These are phyloP conservation scores for Nothobranchius kuhntae DNA, from an alignment of 2,113 vertebrate genomes.

Conservation along the genomic window DNA sequence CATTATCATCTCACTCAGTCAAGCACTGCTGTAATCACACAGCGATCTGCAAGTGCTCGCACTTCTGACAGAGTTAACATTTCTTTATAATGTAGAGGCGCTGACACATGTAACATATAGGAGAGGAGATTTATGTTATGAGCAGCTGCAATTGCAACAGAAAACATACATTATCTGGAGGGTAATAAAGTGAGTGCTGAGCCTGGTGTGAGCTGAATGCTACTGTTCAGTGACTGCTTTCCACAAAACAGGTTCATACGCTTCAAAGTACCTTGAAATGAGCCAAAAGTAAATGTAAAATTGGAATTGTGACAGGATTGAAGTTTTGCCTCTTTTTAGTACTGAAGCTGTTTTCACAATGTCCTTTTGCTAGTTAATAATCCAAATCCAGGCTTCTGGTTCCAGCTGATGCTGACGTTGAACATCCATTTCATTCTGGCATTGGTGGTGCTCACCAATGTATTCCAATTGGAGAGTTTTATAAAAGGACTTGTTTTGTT, in stretches of 20 bases:
- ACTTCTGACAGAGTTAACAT: conserved; percentile 67
- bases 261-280: conserved; percentile 18
- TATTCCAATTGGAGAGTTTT: background rate
- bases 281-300: conserved; percentile 2
- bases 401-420: background rate
- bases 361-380: no score
- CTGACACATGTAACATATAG: conserved; percentile 46
- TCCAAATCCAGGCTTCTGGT: background rate
- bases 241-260: conserved; percentile 1
- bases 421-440: background rate
- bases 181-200: conserved; percentile 2
- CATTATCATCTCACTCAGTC: conserved; percentile 67
- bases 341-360: background rate
- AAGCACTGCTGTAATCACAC: conserved; percentile 66
- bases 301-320: conserved; percentile 8
- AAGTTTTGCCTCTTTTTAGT: conserved; percentile 2
- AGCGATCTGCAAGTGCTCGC: conserved; percentile 56
- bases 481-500: background rate
- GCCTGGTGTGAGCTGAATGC: conserved; percentile 8
- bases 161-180: conserved; percentile 22
- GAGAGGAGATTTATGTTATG: conserved; percentile 17
- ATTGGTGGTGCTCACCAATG: background rate
- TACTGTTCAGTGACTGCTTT: background rate
- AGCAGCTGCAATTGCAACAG: conserved; percentile 5
- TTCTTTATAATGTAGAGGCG: conserved; percentile 50